Evolutionary conservation across 2,888 invertebrate genomes (phyloP).

Genomic region (Agrochola litura): DNA sequence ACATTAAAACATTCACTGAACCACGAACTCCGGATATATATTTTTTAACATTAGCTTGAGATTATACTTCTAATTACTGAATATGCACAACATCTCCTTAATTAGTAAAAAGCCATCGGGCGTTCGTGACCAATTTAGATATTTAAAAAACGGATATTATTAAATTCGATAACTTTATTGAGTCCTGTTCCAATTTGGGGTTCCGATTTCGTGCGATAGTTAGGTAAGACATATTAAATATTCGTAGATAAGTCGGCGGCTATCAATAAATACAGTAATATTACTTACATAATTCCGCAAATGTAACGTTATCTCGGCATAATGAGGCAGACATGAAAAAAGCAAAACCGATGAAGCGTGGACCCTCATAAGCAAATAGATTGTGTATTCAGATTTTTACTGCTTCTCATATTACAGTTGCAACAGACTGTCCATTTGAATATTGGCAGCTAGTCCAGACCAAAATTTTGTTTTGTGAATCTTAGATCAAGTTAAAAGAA

Average conservation of each 20-base stretch:
- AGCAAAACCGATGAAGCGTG: slow-evolving; percentile 66
- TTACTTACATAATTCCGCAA: slow-evolving; percentile 68
- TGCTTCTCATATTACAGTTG: slow-evolving; percentile 69
- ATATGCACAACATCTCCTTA: slow-evolving; percentile 23
- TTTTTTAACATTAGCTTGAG: slow-evolving; percentile 15
- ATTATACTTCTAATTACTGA: slow-evolving; percentile 31
- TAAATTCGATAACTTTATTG: slow-evolving; percentile 14
- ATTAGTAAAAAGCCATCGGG: slow-evolving; percentile 25
- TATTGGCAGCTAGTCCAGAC: slow-evolving; percentile 7
- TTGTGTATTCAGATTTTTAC: slow-evolving; percentile 54
- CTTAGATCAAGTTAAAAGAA: neutral
- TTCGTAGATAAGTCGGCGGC: slow-evolving; percentile 7
- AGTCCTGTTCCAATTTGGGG: slow-evolving; percentile 24
- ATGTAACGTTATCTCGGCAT: slow-evolving; percentile 68
- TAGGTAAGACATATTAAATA: slow-evolving; percentile 30
- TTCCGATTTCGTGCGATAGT: slow-evolving; percentile 33
- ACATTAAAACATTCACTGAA: slow-evolving; percentile 53
- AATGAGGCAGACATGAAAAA: slow-evolving; percentile 67
- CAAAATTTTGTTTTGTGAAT: slow-evolving; percentile 7
- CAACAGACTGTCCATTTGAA: slow-evolving; percentile 49
- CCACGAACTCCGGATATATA: slow-evolving; percentile 43
- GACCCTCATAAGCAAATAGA: slow-evolving; percentile 61
- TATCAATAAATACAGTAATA: slow-evolving; percentile 44
- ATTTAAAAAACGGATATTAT: slow-evolving; percentile 39
- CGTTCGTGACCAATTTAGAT: slow-evolving; percentile 21